phyloP scores from a whole-genome alignment of 2,113 vertebrate species.

The Narcine bancroftii region DNA sequence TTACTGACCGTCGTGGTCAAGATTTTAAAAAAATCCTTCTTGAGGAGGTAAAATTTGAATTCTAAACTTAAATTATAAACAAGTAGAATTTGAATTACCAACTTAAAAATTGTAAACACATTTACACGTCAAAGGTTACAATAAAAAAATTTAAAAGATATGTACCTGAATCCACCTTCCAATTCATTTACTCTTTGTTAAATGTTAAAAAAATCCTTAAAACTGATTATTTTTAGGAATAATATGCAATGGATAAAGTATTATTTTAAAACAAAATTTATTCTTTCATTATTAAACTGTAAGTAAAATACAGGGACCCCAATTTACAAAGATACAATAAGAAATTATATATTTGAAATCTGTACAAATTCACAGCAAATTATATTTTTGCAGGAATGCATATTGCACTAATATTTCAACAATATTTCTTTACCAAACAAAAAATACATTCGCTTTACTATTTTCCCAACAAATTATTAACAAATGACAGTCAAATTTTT shows the following conservation, averaged over 20 bases:
- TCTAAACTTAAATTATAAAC: too few species aligned
- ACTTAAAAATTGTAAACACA: neutral
- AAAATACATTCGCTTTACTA: neutral
- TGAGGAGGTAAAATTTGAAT: too few species aligned
- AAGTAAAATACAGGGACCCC: neutral
- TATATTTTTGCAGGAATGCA: neutral
- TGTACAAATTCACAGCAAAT: neutral
- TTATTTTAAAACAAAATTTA: neutral
- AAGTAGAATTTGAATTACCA: neutral
- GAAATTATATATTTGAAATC: neutral
- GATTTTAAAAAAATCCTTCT: too few species aligned
- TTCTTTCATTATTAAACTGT: neutral
- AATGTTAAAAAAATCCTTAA: neutral
- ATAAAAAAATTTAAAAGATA: neutral
- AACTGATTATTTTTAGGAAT: neutral
- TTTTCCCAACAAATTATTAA: neutral
- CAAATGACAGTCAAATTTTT: neutral
- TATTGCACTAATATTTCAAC: neutral
- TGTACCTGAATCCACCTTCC: neutral
- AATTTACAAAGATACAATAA: neutral
- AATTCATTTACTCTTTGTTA: slow-evolving; percentile 17
- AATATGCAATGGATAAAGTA: neutral
- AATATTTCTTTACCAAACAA: neutral
- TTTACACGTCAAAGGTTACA: too few species aligned
- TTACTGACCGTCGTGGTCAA: too few species aligned